Evolutionary conservation across 2,113 vertebrate species (phyloP), one percentile per base, ranked within the genome.

Genomic region (Sinocyclocheilus grahami): DNA sequence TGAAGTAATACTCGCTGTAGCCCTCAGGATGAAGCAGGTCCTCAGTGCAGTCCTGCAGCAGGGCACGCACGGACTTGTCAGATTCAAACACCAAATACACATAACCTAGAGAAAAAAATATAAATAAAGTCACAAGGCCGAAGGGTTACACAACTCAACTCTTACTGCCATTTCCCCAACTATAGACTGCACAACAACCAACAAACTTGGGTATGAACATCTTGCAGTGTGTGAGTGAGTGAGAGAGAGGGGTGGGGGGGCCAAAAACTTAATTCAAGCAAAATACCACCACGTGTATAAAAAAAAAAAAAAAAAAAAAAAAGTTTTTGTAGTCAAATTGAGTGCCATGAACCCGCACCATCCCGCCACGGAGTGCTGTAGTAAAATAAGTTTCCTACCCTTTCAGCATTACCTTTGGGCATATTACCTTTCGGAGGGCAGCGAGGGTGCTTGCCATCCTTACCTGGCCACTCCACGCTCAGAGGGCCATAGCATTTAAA

Each of bases 361-460:
- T 77, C 90, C 83, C 14, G 18, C 90, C 91, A 92, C 53, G n/a
- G n/a, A 46, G 91, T 90, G 89, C 89, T 90, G 86, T 78, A 85
- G 88, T 63, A 80, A 89, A 89, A 39, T 74, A 71, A 78, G 90
- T 92, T 87, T 94, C 97, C 97, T 99, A 99, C 98, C 97, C 95
- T 93, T 72, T 83, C 94, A 95, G 93, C 22, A 95, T 98, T 98
- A 98, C 97, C 98, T 99, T 99, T 99, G 63, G 97, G 98, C 94
- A 96, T 97, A 97, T 99, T 99, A 99, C 98, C 98, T 99, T 99
- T 99, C 92, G 98, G 98, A 96, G 98, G 98, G 94, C 97, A 99
- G 94, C 98, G 97, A 78, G 98, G 98, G 93, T 99, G 98, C 93
- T 99, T 99, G 92, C 97, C 98, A 95, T 99, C 98, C 98, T 99